Evolutionary conservation across 2,888 invertebrate species (phyloP), one percentile per base, ranked within the genome.

Genomic region (Caprella mutica): DNA sequence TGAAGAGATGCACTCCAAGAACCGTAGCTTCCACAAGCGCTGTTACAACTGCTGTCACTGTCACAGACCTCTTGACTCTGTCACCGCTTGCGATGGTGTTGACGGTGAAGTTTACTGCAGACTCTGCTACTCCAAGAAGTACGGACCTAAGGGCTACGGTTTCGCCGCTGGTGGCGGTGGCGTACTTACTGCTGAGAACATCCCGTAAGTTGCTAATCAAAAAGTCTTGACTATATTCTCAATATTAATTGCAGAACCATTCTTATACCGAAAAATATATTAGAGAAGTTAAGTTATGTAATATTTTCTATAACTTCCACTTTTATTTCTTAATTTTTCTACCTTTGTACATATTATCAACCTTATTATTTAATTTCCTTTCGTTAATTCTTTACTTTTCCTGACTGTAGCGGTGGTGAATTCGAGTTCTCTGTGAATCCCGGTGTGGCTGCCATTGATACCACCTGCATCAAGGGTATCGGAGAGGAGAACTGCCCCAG

Each of bases 101-200:
- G 88, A 93, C 70, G 81, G 81, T 65, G 89, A 92, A 68, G 85
- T 96, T 65, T 96, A 90, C 76, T 96, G 96, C 77, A 93, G 90
- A 76, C 72, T 67, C 56, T 97, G 96, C 76, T 94, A 97, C 74
- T 93, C 93, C 70, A 91, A 93, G 77, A 93, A 90, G 75, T 94
- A 87, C 85, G 96, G 94, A 69, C 94, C 94, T 54, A 94, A 94
- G 73, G 91, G 91, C 75, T 93, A 93, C 76, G 94, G 93, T 71
- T 94, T 90, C 76, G 96, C 96, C 71, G 89, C 90, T 78, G 96
- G 97, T 35, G 77, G 65, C 17, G 63, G 63, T 14, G 66, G 63
- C 27, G 61, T 66, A 23, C 64, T 66, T 14, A 53, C 51, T n/a
- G 60, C 65, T 27, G 65, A 65, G 46, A 60, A 57, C 46, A 65